Conservation (phyloP, 2,113 vertebrate species). For the Raja brachyura region DNA sequence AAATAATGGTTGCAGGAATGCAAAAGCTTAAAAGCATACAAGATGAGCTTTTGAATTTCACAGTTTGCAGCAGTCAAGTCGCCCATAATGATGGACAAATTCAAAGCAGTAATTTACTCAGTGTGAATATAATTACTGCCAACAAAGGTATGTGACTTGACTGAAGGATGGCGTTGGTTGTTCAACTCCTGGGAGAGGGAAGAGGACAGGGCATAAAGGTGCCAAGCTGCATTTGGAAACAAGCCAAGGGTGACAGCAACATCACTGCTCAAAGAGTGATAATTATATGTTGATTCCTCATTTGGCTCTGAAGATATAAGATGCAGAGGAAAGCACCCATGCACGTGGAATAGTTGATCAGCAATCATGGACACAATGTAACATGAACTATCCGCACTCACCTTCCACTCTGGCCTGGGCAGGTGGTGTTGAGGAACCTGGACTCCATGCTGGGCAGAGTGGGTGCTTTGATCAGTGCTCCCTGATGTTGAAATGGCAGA, state of each 20-base stretch:
- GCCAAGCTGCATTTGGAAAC: not conserved
- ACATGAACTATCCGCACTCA: not conserved
- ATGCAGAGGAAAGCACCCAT: not conserved
- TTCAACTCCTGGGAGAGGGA: not conserved
- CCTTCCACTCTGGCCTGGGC: not conserved
- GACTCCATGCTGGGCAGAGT: not conserved
- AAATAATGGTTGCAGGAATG: slow-evolving; percentile 7
- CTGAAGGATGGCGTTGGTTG: not conserved
- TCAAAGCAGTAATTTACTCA: not conserved
- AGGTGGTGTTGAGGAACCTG: not conserved
- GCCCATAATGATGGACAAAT: slow-evolving; percentile 1
- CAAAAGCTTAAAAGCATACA: not conserved
- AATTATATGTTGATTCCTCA: not conserved
- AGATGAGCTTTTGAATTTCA: slow-evolving; percentile 10
- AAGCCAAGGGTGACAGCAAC: no score
- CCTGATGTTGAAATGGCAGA: not conserved
- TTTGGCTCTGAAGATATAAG: not conserved
- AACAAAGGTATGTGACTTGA: not conserved
- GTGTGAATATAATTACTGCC: not conserved
- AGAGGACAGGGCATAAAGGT: not conserved
- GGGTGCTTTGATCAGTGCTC: not conserved
- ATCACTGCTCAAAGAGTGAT: not conserved
- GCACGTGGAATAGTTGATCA: not conserved
- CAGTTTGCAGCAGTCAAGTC: not conserved
- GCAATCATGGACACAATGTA: not conserved